These are phyloP conservation scores for Phrynocephalus guinanensis DNA, from an alignment of 2,797 vertebrate species.

Conservation along the genomic window DNA sequence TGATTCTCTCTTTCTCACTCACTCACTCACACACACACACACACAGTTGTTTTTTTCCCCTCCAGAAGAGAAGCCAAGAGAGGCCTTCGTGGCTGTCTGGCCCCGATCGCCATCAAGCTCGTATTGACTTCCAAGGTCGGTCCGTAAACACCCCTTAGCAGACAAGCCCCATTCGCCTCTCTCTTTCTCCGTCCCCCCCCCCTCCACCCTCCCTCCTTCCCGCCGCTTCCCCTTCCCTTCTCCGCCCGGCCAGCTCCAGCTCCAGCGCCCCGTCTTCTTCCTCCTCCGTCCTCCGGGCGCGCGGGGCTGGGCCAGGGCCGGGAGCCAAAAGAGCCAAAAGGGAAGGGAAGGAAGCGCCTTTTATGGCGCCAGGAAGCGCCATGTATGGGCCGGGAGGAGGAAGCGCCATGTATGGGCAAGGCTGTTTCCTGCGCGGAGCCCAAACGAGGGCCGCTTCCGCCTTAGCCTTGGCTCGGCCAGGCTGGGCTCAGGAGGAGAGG, in stretches of 20 bases:
- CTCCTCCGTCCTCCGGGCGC: not conserved
- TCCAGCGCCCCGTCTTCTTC: not conserved
- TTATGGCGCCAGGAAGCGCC: constrained; percentile 86
- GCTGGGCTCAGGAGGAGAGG: constrained; percentile 79
- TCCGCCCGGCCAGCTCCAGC: not conserved
- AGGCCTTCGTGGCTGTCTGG: too few species aligned
- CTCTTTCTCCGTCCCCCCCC: too few species aligned
- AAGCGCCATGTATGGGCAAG: constrained; percentile 74
- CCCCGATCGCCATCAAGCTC: too few species aligned
- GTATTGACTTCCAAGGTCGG: not conserved
- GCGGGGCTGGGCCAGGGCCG: constrained; percentile 64
- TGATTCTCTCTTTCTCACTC: too few species aligned
- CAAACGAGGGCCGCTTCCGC: constrained; percentile 77
- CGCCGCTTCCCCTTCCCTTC: not conserved
- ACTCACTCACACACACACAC: too few species aligned
- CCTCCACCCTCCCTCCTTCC: not conserved
- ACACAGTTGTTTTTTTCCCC: too few species aligned
- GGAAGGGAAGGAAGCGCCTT: constrained; percentile 81
- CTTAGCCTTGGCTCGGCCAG: constrained; percentile 75
- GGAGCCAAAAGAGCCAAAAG: constrained; percentile 77
- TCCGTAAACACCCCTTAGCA: not conserved
- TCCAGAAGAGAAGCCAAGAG: too few species aligned
- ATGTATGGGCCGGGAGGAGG: constrained; percentile 77
- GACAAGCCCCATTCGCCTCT: not conserved
- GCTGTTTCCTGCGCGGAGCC: constrained; percentile 80